Evolutionary conservation across 2,113 vertebrate species (phyloP).

Genomic region (Todiramphus saurophagus): DNA sequence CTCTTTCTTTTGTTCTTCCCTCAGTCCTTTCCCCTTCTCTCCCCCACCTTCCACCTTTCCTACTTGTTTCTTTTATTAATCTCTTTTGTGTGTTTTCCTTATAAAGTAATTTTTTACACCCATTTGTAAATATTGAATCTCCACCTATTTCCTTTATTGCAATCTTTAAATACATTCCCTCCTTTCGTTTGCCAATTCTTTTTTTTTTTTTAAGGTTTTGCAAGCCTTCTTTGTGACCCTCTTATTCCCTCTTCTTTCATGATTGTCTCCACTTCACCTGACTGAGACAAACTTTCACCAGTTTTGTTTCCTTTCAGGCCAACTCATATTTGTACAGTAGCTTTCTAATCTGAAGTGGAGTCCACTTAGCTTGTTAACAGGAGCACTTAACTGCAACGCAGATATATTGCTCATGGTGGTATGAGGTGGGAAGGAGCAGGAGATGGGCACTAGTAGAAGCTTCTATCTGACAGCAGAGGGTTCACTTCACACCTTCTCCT

Average conservation of each 20-base stretch:
- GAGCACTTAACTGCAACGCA: background rate
- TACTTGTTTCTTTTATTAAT: background rate
- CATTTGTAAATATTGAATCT: background rate
- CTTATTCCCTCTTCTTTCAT: background rate
- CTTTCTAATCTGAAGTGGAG: background rate
- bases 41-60: background rate
- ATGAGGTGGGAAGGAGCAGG: background rate
- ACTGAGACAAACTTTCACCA: background rate
- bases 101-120: slow-evolving; percentile 7
- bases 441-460: background rate
- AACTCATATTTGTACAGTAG: background rate
- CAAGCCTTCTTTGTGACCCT: background rate
- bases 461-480: background rate
- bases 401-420: background rate
- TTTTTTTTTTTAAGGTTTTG: background rate
- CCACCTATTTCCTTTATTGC: background rate
- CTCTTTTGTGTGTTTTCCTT: background rate
- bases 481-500: background rate
- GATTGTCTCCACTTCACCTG: background rate
- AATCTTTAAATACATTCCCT: background rate
- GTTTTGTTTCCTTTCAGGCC: background rate
- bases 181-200: background rate
- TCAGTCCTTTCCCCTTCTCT: background rate
- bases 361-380: background rate
- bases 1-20: slow-evolving; percentile 46